Evolutionary conservation across 1,140 invertebrate genomes (phyloP), one percentile per base, ranked within the genome.

Genomic region (Kradibia gibbosae): DNA sequence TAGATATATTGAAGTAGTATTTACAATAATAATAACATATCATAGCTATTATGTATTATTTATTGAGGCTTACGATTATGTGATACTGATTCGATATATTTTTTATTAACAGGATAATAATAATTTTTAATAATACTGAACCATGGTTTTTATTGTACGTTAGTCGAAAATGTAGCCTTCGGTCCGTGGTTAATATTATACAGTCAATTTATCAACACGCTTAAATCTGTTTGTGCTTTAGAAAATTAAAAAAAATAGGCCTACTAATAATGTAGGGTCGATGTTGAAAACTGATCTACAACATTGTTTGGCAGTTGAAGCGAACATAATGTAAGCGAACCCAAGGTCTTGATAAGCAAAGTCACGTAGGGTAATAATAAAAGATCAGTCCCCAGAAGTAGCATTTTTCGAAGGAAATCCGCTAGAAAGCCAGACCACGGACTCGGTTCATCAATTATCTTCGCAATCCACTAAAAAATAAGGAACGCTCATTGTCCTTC

Each of bases 391-490:
- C 13, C 31, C 31, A 20, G 2, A 20, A 65, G 31, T 11, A 20
- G 28, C 11, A 36, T 28, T 60, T 13, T 13, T 60, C 57, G 60
- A 65, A 65, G 60, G 28, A 5, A 34, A 0, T 36, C n/a, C 42
- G 13, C 1, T 2, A n/a, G 0, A 15, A 0, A 72, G 31, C n/a
- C 3, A 17, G 7, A 5, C 20, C 34, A 39, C 62, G 34, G 62
- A 20, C 62, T 67, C 8, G 34, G 62, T 48, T 28, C 60, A 70
- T 78, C 28, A 62, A 78, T 78, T 78, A 77, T 42, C 25, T 20
- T n/a, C 4, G 48, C 62, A 53, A 70, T 67, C 50, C 65, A n/a
- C 25, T 73, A 55, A 60, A 62, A 62, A 80, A 80, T 80, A 80
- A 60, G 31, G 13, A 13, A 34, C 5, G 55, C 17, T 0, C 34